These are phyloP conservation scores for Typhlichthys eigenmanni DNA, from an alignment of 2,797 vertebrate species.

Conservation along the genomic window DNA sequence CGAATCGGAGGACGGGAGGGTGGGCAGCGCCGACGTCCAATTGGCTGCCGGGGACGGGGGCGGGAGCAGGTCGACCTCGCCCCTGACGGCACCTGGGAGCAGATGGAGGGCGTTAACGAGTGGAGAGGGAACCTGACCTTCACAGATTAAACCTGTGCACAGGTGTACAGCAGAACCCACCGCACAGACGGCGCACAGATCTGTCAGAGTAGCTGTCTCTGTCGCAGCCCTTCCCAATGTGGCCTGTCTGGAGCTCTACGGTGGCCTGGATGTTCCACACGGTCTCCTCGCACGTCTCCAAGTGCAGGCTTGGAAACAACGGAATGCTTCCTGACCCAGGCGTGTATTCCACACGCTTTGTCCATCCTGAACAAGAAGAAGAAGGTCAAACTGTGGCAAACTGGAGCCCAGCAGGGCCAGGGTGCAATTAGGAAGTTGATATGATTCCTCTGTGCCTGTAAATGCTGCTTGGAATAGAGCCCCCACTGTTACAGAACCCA, in stretches of 20 bases:
- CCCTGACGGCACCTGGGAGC: conserved; percentile 86
- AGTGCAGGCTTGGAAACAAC: conserved; percentile 89
- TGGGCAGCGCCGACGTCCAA: conserved; percentile 90
- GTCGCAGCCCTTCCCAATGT: conserved; percentile 97
- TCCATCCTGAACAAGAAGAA: conserved; percentile 83
- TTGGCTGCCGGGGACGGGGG: conserved; percentile 89
- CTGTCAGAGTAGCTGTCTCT: conserved; percentile 97
- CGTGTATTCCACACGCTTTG: conserved; percentile 93
- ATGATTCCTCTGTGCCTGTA: background rate
- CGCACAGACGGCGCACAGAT: conserved; percentile 92
- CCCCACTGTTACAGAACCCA: conserved; percentile 1
- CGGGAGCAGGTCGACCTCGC: conserved; percentile 93
- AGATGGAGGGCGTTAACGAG: conserved; percentile 1
- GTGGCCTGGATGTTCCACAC: conserved; percentile 98
- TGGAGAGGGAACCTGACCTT: background rate
- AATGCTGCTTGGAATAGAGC: background rate
- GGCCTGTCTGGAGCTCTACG: conserved; percentile 95
- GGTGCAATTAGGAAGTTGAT: background rate
- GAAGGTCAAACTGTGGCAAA: background rate
- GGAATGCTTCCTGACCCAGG: conserved; percentile 91
- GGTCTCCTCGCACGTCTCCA: conserved; percentile 96
- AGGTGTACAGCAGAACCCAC: conserved; percentile 64
- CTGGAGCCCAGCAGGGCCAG: background rate
- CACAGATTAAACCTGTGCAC: background rate
- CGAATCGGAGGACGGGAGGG: conserved; percentile 95